These are phyloP conservation scores for Oriolus oriolus DNA, from an alignment of 2,113 vertebrate species.

Conservation along the genomic window DNA sequence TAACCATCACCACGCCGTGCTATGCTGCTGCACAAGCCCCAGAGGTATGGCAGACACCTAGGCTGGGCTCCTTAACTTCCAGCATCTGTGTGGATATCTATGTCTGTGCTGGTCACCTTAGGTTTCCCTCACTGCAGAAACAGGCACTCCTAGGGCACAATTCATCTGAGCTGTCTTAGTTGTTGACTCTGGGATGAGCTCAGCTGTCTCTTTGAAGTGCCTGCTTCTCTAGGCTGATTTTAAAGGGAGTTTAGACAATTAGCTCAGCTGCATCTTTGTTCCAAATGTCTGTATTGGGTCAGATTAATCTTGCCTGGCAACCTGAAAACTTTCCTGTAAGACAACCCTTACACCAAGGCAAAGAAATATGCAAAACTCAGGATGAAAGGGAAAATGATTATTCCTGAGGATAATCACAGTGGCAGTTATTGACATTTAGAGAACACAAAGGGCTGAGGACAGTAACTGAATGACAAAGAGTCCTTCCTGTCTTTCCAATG, in stretches of 20 bases:
- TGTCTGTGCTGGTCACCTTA: neutral
- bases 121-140: neutral
- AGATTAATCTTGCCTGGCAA: conserved; percentile 34
- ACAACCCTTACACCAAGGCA: neutral
- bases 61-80: neutral
- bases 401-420: conserved; percentile 3
- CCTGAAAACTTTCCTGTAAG: conserved; percentile 45
- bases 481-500: conserved; percentile 16
- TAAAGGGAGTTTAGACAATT: conserved; percentile 18
- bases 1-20: neutral
- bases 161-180: neutral
- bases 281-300: neutral
- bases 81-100: neutral
- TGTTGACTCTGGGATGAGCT: neutral
- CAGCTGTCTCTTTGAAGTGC: neutral
- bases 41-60: neutral
- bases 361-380: conserved; percentile 39
- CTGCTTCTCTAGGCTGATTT: conserved; percentile 8
- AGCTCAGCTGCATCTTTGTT: neutral
- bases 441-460: conserved; percentile 34
- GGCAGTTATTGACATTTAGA: conserved; percentile 1
- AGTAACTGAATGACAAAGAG: neutral
- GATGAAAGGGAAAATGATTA: conserved; percentile 45
- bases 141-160: neutral
- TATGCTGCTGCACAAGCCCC: conserved; percentile 14